A percentile compares a stretch with the other conserved stretches of the same genome.
These are phyloP conservation scores for Protobothrops mucrosquamatus DNA, from an alignment of 2,113 vertebrate genomes.

Conservation along the genomic window DNA sequence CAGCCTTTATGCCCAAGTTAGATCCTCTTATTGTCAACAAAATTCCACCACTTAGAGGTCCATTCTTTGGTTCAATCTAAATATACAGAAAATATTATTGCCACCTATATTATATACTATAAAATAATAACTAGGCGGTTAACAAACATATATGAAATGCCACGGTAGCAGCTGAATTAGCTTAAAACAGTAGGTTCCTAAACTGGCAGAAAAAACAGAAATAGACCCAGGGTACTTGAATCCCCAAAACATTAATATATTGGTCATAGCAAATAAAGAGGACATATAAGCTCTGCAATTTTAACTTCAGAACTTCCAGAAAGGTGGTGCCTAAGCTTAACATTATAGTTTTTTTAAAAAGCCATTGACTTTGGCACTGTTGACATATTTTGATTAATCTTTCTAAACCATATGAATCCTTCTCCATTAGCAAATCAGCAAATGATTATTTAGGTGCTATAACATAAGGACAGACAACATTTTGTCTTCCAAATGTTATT, in stretches of 20 bases:
- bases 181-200: background rate
- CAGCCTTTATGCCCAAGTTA: slow-evolving; percentile 85
- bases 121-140: background rate
- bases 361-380: background rate
- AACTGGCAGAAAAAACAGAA: background rate
- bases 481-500: background rate
- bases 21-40: slow-evolving; percentile 88
- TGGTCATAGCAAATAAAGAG: background rate
- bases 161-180: background rate
- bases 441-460: background rate
- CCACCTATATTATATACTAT: background rate
- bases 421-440: background rate
- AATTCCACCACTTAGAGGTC: slow-evolving; percentile 83
- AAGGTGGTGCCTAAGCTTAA: background rate
- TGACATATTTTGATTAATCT: background rate
- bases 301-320: background rate
- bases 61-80: slow-evolving; percentile 87
- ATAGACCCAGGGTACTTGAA: background rate
- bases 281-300: background rate
- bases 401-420: background rate
- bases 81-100: slow-evolving; percentile 27
- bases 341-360: background rate
- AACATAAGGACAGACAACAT: background rate
- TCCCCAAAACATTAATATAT: background rate
- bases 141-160: slow-evolving; percentile 25